Conservation (phyloP, 2,888 invertebrate genomes). For the Leucoma salicis region DNA sequence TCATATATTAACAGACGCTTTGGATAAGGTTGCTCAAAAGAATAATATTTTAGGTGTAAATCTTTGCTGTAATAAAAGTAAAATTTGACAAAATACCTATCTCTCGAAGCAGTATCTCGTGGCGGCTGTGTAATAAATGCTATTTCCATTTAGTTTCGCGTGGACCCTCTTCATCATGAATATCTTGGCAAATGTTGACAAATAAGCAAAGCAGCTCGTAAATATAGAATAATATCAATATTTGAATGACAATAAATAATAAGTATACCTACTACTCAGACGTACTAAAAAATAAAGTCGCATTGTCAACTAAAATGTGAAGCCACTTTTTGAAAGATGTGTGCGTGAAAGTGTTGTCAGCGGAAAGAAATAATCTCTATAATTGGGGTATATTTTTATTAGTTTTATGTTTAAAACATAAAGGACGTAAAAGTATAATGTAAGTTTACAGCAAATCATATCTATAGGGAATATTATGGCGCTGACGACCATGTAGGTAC, state of each 20-base stretch:
- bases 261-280: too few species aligned
- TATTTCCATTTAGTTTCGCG: constrained; percentile 15
- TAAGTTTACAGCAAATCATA: too few species aligned
- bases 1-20: constrained; percentile 9
- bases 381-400: too few species aligned
- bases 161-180: constrained; percentile 13
- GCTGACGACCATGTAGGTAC: too few species aligned
- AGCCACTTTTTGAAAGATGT: too few species aligned
- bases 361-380: too few species aligned
- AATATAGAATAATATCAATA: constrained; percentile 16
- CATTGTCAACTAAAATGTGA: too few species aligned
- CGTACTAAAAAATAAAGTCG: too few species aligned
- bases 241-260: constrained; percentile 2
- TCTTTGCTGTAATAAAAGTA: constrained; percentile 9
- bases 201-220: constrained; percentile 8
- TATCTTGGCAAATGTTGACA: constrained; percentile 5
- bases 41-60: constrained; percentile 14
- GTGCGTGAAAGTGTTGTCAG: too few species aligned
- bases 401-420: too few species aligned
- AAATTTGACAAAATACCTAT: constrained; percentile 5
- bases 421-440: too few species aligned
- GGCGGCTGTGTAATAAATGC: constrained; percentile 13
- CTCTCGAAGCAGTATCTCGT: constrained; percentile 7
- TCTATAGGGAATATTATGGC: too few species aligned
- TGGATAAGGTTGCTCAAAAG: constrained; percentile 1